Conservation (phyloP, 2,113 vertebrate genomes). For the Rhizomys pruinosus region DNA sequence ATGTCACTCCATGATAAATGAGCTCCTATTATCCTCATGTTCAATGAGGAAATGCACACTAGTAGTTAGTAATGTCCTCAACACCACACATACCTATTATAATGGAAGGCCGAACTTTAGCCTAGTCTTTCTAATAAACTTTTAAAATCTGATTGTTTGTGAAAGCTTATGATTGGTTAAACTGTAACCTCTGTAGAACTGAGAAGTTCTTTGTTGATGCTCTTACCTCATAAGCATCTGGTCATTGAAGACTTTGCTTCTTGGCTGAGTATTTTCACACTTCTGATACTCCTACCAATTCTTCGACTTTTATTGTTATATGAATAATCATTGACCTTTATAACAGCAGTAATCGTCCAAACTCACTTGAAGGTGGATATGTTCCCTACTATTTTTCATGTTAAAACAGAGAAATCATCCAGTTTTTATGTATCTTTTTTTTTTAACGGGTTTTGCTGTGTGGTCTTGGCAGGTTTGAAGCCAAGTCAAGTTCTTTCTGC, state of each 20-base stretch:
- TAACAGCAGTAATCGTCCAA: not conserved
- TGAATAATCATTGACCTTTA: conserved; percentile 28
- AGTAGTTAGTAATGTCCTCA: not conserved
- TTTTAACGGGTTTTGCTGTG: not conserved
- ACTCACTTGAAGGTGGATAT: not conserved
- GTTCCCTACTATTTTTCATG: not conserved
- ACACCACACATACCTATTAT: not conserved
- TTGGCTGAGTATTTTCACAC: not conserved
- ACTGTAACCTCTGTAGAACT: not conserved
- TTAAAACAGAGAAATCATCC: not conserved
- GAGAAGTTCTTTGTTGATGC: not conserved
- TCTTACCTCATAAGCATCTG: not conserved
- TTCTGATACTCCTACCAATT: not conserved
- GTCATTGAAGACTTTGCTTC: not conserved
- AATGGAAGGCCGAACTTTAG: not conserved
- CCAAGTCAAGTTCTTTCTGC: not conserved
- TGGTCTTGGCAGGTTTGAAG: not conserved
- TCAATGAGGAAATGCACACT: not conserved
- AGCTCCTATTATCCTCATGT: not conserved
- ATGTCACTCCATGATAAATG: not conserved
- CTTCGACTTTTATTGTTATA: conserved; percentile 7
- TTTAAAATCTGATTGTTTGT: not conserved
- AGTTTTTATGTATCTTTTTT: not conserved
- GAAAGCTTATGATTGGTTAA: not conserved
- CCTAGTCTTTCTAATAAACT: not conserved